Evolutionary conservation across 2,113 vertebrate species (phyloP).

Genomic region (Herpetotheres cachinnans): DNA sequence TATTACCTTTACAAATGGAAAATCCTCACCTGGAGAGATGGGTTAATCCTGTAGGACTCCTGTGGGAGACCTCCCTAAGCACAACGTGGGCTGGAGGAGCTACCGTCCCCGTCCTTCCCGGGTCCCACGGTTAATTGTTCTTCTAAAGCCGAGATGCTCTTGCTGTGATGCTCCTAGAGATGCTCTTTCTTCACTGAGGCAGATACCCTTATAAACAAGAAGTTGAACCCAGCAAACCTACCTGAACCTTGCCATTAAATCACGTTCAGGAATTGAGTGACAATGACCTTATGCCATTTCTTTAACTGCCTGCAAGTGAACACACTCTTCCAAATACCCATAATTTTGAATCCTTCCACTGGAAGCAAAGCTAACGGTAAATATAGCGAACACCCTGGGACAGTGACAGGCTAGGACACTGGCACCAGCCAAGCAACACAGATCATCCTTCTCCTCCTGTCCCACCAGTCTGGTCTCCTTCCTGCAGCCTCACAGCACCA

Average conservation of each 20-base stretch:
- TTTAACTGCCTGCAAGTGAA: neutral
- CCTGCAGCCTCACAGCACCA: neutral
- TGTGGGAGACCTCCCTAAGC: neutral
- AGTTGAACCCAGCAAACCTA: neutral
- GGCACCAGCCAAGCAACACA: neutral
- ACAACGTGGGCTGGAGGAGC: fast-evolving
- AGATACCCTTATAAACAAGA: neutral
- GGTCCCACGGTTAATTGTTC: fast-evolving
- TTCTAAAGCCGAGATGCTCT: neutral
- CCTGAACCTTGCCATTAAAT: neutral
- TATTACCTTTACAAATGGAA: neutral
- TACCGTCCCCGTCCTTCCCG: neutral
- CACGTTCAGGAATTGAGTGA: neutral
- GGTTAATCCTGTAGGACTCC: neutral
- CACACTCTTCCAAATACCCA: neutral
- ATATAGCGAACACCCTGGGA: neutral
- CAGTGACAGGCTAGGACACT: neutral
- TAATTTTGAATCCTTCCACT: neutral
- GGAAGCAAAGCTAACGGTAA: neutral
- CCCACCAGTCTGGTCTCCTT: neutral
- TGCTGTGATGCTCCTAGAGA: neutral
- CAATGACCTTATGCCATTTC: neutral
- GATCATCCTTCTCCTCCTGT: neutral
- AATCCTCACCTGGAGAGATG: fast-evolving
- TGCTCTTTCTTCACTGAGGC: neutral